phyloP scores from a whole-genome alignment of 2,113 vertebrate genomes.

The Chaetodon trifascialis region DNA sequence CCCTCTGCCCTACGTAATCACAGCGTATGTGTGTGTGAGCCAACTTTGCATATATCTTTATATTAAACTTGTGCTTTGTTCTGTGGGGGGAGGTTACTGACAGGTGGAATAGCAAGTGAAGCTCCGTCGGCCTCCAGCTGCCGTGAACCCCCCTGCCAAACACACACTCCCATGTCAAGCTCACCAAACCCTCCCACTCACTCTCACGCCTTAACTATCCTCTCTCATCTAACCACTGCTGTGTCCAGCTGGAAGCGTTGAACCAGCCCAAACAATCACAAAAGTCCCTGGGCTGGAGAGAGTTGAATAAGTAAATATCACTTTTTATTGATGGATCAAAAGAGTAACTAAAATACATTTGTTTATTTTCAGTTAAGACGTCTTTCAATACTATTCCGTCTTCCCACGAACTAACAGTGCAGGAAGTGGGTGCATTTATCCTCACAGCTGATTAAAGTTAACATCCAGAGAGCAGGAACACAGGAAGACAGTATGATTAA shows the following conservation, averaged over 20 bases:
- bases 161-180: conserved; percentile 24
- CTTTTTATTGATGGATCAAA: not conserved
- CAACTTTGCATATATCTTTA: conserved; percentile 31
- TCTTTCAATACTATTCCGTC: too few relatives aligned
- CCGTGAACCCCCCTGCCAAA: conserved; percentile 26
- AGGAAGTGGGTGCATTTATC: too few relatives aligned
- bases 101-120: conserved; percentile 67
- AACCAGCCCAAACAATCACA: conserved; percentile 8
- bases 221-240: conserved; percentile 40
- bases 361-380: not conserved
- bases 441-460: too few relatives aligned
- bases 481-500: too few relatives aligned
- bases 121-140: conserved; percentile 59
- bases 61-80: conserved; percentile 36
- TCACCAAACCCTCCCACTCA: not conserved
- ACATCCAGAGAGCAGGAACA: too few relatives aligned
- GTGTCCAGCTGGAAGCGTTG: conserved; percentile 60
- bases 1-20: not conserved
- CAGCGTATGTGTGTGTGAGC: not conserved
- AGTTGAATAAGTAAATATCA: conserved; percentile 6
- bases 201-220: conserved; percentile 30
- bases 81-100: conserved; percentile 20
- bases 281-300: not conserved
- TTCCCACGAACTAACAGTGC: too few relatives aligned
- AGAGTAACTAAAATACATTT: not conserved